These are phyloP conservation scores for Ditylenchus dipsaci DNA, from an alignment of 1,140 invertebrate species.

Conservation along the genomic window DNA sequence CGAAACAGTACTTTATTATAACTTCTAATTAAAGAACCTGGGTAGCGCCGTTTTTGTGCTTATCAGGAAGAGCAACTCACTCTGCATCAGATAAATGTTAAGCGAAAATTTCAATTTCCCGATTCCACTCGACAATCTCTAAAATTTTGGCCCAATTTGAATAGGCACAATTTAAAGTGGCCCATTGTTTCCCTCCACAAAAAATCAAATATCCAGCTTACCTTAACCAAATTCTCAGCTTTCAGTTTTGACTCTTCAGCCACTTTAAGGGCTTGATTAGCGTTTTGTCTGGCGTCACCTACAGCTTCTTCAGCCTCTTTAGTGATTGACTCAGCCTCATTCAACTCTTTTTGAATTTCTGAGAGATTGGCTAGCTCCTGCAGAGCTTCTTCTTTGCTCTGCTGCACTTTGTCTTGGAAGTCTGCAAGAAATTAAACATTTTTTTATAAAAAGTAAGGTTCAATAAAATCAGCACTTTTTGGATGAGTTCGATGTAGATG, in stretches of 20 bases:
- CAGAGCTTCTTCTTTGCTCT: slow-evolving; percentile 49
- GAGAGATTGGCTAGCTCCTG: slow-evolving; percentile 37
- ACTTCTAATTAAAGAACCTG: too few species aligned
- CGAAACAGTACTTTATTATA: too few species aligned
- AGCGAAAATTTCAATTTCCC: too few species aligned
- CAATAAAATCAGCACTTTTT: background rate
- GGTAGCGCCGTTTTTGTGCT: too few species aligned
- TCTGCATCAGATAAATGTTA: too few species aligned
- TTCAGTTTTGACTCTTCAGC: slow-evolving; percentile 37
- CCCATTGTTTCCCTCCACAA: too few species aligned
- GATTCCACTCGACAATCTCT: too few species aligned
- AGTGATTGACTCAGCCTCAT: slow-evolving; percentile 36
- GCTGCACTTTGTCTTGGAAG: slow-evolving; percentile 52
- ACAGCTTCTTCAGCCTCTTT: slow-evolving; percentile 39
- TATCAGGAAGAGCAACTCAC: too few species aligned
- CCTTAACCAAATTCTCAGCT: slow-evolving; percentile 37
- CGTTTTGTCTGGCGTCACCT: slow-evolving; percentile 42
- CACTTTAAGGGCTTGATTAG: slow-evolving; percentile 29
- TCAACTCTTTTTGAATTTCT: slow-evolving; percentile 43
- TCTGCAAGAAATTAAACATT: slow-evolving; percentile 40
- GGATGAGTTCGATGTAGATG: slow-evolving; percentile 20
- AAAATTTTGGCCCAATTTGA: too few species aligned
- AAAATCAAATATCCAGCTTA: too few species aligned
- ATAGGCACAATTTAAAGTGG: too few species aligned
- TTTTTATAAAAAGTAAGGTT: background rate